Evolutionary conservation across 2,888 invertebrate species (phyloP), one percentile per base, ranked within the genome.

Genomic region (Andrena chrysosceles): DNA sequence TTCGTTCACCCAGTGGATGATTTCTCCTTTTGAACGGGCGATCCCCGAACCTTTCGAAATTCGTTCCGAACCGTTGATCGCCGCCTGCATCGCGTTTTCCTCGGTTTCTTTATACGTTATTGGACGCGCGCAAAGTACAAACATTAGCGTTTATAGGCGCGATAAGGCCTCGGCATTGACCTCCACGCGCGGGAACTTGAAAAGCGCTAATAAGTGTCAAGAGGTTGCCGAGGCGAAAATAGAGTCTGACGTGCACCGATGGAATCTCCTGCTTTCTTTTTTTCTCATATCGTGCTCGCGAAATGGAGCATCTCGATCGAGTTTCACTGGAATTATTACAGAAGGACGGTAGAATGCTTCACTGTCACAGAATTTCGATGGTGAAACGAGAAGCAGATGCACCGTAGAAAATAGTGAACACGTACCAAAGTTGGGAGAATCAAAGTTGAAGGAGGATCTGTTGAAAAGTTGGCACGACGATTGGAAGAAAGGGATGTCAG

Each of bases 161-260:
- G 79, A 79, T 78, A 80, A 79, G 16, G 23, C 31, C n/a, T 10
- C 60, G 23, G 60, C 77, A 49, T 59, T 49, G 74, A 81, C 70
- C 74, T 54, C 35, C 33, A 48, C 60, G 52, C 48, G 66, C 60
- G 68, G 31, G 3, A 33, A 73, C 69, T 64, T 70, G 64, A 66
- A 48, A 71, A 73, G 23, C 68, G 59, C 69, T 73, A 82, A 83
- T 64, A 72, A 83, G 68, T 82, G 64, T 77, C 72, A 66, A 82
- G 82, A 83, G 77, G 72, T 77, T 75, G 81, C 48, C 56, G 66
- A 35, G 77, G 72, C 77, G 76, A 74, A 84, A 86, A 86, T 87
- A 86, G 81, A 48, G 35, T 64, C 73, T 86, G 87, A 87, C 76
- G 81, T 56, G 73, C 35, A 10, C 6, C 42, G 16, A 16, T 16